These are phyloP conservation scores for Oostethus manadensis DNA, from an alignment of 2,113 vertebrate species.

Conservation along the genomic window DNA sequence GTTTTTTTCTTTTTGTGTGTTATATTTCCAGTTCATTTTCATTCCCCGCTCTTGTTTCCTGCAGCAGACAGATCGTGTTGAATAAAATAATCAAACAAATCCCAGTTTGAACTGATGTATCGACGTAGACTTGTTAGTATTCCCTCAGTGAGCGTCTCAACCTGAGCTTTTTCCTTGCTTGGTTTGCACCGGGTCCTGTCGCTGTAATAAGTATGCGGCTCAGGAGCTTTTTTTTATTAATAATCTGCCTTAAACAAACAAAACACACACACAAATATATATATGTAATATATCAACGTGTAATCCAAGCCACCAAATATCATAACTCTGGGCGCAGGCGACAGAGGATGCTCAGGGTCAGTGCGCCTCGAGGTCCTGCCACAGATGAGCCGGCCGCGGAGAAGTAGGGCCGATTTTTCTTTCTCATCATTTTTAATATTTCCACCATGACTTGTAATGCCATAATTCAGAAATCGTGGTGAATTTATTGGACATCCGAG, in stretches of 20 bases:
- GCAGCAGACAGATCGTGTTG: no score
- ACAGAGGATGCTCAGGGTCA: slow-evolving; percentile 64
- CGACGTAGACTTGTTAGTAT: no score
- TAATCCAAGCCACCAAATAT: slow-evolving; percentile 73
- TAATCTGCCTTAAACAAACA: slow-evolving; percentile 45
- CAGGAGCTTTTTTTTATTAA: slow-evolving; percentile 56
- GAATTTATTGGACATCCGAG: slow-evolving; percentile 64
- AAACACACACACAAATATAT: slow-evolving; percentile 36
- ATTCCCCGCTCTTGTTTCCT: no score
- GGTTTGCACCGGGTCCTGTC: no score
- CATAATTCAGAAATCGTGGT: slow-evolving; percentile 71
- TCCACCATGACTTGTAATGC: slow-evolving; percentile 62
- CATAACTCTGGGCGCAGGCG: slow-evolving; percentile 68
- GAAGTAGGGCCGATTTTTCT: slow-evolving; percentile 58
- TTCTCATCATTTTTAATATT: slow-evolving; percentile 71
- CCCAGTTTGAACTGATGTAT: no score
- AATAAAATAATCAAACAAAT: no score
- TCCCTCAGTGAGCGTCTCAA: no score
- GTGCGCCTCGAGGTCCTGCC: slow-evolving; percentile 35
- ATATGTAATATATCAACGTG: slow-evolving; percentile 74
- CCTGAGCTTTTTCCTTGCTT: no score
- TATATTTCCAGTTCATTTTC: no score
- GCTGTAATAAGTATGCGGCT: no score
- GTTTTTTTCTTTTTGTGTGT: no score
- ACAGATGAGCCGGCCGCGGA: slow-evolving; percentile 39